A percentile compares a stretch with the other conserved stretches of the same genome.
These are phyloP conservation scores for Phrynocephalus vlangalii DNA, from an alignment of 2,797 vertebrate genomes.

Conservation along the genomic window DNA sequence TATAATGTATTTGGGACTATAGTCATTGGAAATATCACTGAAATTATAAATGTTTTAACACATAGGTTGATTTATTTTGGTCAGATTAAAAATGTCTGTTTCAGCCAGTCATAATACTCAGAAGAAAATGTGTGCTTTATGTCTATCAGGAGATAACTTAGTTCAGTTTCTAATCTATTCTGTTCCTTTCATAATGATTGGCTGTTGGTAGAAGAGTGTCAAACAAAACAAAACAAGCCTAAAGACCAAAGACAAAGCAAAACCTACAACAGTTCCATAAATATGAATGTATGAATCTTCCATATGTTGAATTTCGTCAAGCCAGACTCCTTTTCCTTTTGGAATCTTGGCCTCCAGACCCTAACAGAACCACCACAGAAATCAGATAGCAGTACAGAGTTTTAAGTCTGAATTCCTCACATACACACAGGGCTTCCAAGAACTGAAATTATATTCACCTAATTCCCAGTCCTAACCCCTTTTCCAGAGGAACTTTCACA, in stretches of 20 bases:
- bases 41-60: constrained; percentile 1
- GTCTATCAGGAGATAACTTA: background rate
- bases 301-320: background rate
- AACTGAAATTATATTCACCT: too few species aligned
- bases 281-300: background rate
- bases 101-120: background rate
- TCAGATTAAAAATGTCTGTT: constrained; percentile 10
- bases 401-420: too few species aligned
- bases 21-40: background rate
- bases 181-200: background rate
- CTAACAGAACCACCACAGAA: too few species aligned
- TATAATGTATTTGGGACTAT: background rate
- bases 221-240: background rate
- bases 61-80: constrained; percentile 1
- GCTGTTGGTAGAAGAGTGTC: background rate
- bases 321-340: too few species aligned
- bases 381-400: too few species aligned
- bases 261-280: background rate
- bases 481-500: too few species aligned
- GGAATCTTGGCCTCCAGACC: too few species aligned
- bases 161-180: background rate
- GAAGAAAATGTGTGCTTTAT: background rate
- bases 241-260: background rate
- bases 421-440: too few species aligned
- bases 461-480: too few species aligned